These are phyloP conservation scores for Chionoecetes opilio DNA, from an alignment of 1,140 invertebrate species.

Conservation along the genomic window DNA sequence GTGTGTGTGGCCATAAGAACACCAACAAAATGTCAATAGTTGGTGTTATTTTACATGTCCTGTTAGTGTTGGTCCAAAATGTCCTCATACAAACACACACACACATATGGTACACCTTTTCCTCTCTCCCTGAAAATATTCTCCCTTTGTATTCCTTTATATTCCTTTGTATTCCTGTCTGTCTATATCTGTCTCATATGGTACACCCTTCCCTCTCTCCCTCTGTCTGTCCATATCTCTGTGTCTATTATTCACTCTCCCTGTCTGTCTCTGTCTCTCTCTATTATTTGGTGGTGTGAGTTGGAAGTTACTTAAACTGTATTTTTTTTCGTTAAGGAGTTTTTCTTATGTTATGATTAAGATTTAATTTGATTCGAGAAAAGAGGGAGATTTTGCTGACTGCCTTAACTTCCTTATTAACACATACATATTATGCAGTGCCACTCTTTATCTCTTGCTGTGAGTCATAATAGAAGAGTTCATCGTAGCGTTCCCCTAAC, in stretches of 20 bases:
- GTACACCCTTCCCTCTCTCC: background rate
- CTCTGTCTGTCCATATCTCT: too few relatives aligned
- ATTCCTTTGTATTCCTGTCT: too few relatives aligned
- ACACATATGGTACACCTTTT: slow-evolving; percentile 32
- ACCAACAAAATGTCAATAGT: background rate
- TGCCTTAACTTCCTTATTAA: background rate
- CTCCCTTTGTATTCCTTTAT: too few relatives aligned
- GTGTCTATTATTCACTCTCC: too few relatives aligned
- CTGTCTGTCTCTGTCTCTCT: background rate
- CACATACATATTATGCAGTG: background rate
- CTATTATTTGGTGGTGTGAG: background rate
- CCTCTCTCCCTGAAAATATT: background rate
- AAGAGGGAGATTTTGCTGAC: background rate
- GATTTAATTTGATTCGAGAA: background rate
- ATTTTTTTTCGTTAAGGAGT: background rate
- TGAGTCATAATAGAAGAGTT: background rate
- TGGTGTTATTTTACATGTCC: background rate
- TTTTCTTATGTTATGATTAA: background rate
- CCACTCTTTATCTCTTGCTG: slow-evolving; percentile 4
- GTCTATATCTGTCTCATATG: too few relatives aligned
- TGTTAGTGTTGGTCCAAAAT: slow-evolving; percentile 13
- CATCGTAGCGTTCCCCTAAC: background rate
- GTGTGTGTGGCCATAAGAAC: background rate
- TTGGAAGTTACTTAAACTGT: background rate
- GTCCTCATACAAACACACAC: slow-evolving; percentile 31